Conservation (phyloP, 1,140 invertebrate species). For the Hesperophylax magnus region DNA sequence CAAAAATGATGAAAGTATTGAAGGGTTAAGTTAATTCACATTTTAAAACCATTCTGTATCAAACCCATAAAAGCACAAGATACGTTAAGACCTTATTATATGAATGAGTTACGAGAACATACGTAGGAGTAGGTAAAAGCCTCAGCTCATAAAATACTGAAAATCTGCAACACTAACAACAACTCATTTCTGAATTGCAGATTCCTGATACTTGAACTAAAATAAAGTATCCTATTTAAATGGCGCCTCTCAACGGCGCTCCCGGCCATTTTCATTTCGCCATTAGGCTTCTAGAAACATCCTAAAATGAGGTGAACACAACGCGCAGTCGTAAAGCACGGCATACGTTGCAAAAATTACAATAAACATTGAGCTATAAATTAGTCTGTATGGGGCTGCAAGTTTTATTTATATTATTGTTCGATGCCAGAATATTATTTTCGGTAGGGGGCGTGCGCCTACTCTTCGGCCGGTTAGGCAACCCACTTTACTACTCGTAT, state of each 20-base stretch:
- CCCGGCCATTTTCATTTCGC: background rate
- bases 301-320: conserved; percentile 48
- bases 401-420: conserved; percentile 58
- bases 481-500: background rate
- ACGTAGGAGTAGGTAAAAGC: too few species aligned
- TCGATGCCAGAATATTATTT: conserved; percentile 59
- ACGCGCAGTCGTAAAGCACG: conserved; percentile 49
- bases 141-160: too few species aligned
- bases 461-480: conserved; percentile 51
- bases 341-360: conserved; percentile 58
- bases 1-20: too few species aligned
- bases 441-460: conserved; percentile 41
- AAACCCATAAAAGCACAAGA: background rate
- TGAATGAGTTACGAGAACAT: too few species aligned
- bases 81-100: too few species aligned
- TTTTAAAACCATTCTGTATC: background rate
- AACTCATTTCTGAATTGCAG: conserved; percentile 1
- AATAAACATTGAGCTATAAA: conserved; percentile 58
- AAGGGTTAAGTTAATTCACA: too few species aligned
- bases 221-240: conserved; percentile 29
- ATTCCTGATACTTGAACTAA: conserved; percentile 19
- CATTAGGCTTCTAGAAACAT: conserved; percentile 28
- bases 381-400: conserved; percentile 58
- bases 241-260: conserved; percentile 19
- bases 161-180: background rate